Evolutionary conservation across 2,797 vertebrate species (phyloP), one percentile per base, ranked within the genome.

Genomic region (Distichodus sexfasciatus): DNA sequence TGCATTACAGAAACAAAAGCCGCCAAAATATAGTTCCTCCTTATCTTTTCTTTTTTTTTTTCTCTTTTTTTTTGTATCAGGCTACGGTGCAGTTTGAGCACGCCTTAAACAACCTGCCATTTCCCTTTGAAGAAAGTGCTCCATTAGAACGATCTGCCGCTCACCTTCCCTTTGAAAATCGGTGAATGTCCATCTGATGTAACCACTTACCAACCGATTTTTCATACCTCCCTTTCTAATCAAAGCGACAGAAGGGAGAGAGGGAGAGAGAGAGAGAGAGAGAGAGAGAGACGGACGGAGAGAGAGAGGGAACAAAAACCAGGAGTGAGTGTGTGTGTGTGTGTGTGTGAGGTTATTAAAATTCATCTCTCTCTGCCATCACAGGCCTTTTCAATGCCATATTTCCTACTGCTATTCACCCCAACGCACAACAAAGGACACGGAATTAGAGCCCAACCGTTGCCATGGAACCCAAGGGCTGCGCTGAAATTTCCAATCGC

Each of bases 351-450:
- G 73, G 84, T 86, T 86, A 86, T 90, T 85, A 83, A 81, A 85
- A 88, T 88, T 86, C 68, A 87, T 84, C 84, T 81, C 61, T 61
- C 63, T 81, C 75, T 58, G 40, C 79, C 72, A 76, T 82, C 82
- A 86, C 83, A 79, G 85, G 41, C 78, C 81, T 84, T 88, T 89
- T 89, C 82, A 88, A 78, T 57, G 6, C 50, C 58, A 77, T 26
- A 81, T 78, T 85, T 83, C 70, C 70, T 81, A 76, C 84, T 83
- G 81, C 81, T 79, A 77, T 83, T 87, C 84, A 84, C 72, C 31
- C 80, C 82, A 84, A 85, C 82, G 72, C 79, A 84, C 81, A 82
- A 90, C 82, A 91, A 88, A 90, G 78, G 66, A 80, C 82, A 78
- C 84, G 75, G 80, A 85, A 83, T 83, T 79, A 85, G 81, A 83